Evolutionary conservation across 2,113 vertebrate species (phyloP).

Genomic region (Pachyramphus minor): DNA sequence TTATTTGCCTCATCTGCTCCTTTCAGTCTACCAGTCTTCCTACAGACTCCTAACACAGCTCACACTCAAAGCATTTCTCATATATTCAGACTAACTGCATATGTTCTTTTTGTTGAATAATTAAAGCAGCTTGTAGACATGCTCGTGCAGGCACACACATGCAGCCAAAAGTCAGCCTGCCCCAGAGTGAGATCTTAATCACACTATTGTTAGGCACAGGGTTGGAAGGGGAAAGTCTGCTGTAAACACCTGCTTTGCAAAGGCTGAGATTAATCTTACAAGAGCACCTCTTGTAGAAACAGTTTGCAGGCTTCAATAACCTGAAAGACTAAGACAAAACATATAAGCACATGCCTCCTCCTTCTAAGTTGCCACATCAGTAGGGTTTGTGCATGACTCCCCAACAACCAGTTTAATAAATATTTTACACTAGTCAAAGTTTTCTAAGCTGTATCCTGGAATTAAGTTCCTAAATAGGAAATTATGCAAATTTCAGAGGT

Average conservation of each 20-base stretch:
- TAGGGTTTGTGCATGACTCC: neutral
- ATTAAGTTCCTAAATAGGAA: neutral
- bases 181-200: slow-evolving; percentile 42
- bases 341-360: neutral
- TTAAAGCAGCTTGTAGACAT: neutral
- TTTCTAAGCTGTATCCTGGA: neutral
- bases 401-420: neutral
- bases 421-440: neutral
- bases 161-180: slow-evolving; percentile 45
- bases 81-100: neutral
- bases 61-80: neutral
- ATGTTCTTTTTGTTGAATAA: neutral
- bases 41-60: neutral
- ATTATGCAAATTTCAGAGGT: neutral
- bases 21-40: neutral
- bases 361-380: neutral
- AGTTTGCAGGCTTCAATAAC: neutral
- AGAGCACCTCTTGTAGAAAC: neutral
- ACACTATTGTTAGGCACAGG: neutral
- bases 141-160: neutral
- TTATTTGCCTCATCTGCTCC: neutral
- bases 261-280: neutral
- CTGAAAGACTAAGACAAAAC: neutral
- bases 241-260: slow-evolving; percentile 42
- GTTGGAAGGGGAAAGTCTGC: slow-evolving; percentile 17